Percentiles rank a stretch among this genome's conserved stretches.
Evolutionary conservation across 2,113 vertebrate species (phyloP).

Genomic region (Stercorarius parasiticus): DNA sequence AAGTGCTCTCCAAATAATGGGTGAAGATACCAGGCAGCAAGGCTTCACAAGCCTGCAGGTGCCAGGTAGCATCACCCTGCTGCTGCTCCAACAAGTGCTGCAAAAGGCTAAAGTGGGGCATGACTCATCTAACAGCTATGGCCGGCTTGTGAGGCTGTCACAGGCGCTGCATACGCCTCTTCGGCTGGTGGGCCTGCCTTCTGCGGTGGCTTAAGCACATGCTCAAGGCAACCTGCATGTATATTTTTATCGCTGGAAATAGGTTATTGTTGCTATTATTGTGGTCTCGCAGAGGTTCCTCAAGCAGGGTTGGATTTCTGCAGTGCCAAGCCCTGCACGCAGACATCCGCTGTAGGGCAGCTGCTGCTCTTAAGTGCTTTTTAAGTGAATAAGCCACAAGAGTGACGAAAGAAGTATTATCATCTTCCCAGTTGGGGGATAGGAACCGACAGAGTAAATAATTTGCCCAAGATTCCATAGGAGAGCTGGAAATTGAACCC

Average conservation of each 20-base stretch:
- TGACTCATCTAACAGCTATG: background rate
- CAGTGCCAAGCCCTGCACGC: background rate
- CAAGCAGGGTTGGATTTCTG: background rate
- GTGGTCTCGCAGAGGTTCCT: background rate
- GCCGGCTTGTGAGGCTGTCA: background rate
- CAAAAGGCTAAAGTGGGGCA: background rate
- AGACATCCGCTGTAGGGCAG: background rate
- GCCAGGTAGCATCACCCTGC: background rate
- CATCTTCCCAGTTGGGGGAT: background rate
- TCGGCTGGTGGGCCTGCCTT: background rate
- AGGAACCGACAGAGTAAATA: background rate
- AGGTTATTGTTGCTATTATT: background rate
- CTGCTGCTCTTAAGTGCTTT: background rate
- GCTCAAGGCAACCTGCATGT: background rate
- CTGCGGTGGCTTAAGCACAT: accelerated
- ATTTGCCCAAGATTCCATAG: background rate
- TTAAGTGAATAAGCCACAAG: background rate
- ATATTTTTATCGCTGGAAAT: background rate
- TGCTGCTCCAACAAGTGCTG: background rate
- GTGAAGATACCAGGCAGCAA: background rate
- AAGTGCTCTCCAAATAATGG: conserved; percentile 1
- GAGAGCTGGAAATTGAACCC: conserved; percentile 2
- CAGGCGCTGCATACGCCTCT: accelerated
- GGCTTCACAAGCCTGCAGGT: conserved; percentile 27
- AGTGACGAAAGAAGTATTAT: background rate